These are phyloP conservation scores for Amblyornis subalaris DNA, from an alignment of 2,113 vertebrate genomes.

Conservation along the genomic window DNA sequence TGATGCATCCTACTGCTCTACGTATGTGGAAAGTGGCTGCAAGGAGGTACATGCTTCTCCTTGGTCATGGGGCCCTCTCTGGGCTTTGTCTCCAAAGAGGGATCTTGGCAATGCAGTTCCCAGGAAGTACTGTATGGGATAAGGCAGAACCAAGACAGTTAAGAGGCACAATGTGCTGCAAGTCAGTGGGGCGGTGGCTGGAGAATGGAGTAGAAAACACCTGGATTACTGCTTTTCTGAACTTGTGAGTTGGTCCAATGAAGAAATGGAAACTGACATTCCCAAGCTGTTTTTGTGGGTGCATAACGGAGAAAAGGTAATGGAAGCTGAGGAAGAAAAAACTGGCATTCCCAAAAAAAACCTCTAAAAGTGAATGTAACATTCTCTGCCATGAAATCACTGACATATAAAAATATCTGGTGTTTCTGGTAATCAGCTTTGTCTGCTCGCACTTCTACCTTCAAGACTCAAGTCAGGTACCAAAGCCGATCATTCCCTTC, in stretches of 20 bases:
- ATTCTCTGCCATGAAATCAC: neutral
- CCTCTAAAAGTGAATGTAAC: rapidly evolving
- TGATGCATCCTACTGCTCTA: neutral
- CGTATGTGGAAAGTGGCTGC: neutral
- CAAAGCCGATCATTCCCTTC: neutral
- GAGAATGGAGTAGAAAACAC: neutral
- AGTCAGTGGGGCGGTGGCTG: neutral
- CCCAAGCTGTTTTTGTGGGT: neutral
- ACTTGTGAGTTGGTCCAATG: neutral
- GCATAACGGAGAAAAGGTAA: neutral
- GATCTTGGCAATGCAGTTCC: neutral
- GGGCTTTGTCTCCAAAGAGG: neutral
- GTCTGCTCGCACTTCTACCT: neutral
- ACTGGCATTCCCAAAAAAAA: neutral
- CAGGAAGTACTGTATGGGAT: rapidly evolving
- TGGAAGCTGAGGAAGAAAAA: neutral
- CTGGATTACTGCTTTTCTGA: neutral
- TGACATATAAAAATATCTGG: neutral
- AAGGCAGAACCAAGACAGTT: rapidly evolving
- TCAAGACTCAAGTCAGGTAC: neutral
- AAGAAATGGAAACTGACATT: neutral
- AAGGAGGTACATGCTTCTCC: neutral
- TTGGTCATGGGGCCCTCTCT: rapidly evolving
- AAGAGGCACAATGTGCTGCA: neutral
- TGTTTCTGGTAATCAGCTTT: neutral